A percentile compares a stretch with the other conserved stretches of the same genome.
phyloP scores from a whole-genome alignment of 2,888 invertebrate species.

The Acleris laterana region DNA sequence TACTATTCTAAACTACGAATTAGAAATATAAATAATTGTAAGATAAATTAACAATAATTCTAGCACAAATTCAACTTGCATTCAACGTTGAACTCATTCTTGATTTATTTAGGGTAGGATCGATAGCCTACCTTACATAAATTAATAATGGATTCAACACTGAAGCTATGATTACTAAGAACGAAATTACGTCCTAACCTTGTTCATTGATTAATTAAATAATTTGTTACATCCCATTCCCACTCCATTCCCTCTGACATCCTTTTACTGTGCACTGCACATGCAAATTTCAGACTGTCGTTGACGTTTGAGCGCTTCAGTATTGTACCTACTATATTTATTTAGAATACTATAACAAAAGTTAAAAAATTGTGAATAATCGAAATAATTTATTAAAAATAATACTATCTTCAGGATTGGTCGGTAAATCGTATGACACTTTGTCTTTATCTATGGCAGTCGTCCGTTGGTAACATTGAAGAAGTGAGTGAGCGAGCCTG shows the following conservation, averaged over 20 bases:
- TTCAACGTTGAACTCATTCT: too few species aligned
- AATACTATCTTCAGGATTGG: not conserved
- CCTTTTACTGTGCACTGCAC: slow-evolving; percentile 8
- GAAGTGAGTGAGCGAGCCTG: slow-evolving; percentile 69
- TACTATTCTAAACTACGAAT: too few species aligned
- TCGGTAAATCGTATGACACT: slow-evolving; percentile 22
- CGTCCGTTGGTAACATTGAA: slow-evolving; percentile 62
- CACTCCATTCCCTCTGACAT: slow-evolving; percentile 13
- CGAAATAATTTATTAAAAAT: too few species aligned
- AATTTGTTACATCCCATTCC: slow-evolving; percentile 35
- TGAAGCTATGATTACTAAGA: too few species aligned
- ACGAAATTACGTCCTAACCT: not conserved
- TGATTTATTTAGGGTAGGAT: too few species aligned
- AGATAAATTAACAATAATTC: too few species aligned
- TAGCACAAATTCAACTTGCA: too few species aligned
- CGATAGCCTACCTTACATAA: too few species aligned
- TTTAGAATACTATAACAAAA: not conserved
- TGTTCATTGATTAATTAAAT: slow-evolving; percentile 25
- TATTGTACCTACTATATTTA: not conserved
- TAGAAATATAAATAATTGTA: too few species aligned
- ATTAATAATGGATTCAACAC: too few species aligned
- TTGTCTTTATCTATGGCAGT: slow-evolving; percentile 32
- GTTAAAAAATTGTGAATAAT: too few species aligned
- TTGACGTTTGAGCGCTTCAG: not conserved
- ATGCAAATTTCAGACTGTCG: not conserved